Base-by-base conservation (phyloP, 2,113 vertebrate genomes). In the Podilymbus podiceps region DNA sequence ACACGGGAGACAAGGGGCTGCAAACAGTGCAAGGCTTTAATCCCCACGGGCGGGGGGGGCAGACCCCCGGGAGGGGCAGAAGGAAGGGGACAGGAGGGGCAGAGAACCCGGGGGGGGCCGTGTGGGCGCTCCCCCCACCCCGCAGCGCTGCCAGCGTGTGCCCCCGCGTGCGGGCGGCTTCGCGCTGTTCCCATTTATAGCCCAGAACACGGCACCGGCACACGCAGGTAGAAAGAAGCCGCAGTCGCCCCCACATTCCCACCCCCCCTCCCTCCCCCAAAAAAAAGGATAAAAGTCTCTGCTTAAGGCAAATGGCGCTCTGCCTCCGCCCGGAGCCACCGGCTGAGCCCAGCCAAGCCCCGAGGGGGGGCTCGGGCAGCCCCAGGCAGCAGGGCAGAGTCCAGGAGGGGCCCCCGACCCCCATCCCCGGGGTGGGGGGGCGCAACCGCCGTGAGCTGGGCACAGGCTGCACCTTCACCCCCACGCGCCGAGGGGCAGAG, bases 261-360 rank as follows among this genome's bases (percentile, higher is more conserved):
- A 28, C 42, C 66, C 49, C 55, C 4, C 5, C 49, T 7, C 21
- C 74, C 62, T 56, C 12, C n/a, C n/a, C n/a, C n/a, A n/a, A n/a
- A n/a, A 55, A 38, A 56, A 66, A 21, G 46, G 55, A 87, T 12
- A 73, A 55, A 47, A 89, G 66, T 74, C 82, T 59, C 90, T 40
- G 67, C 84, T 80, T 80, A 84, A 94, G 93, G 93, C 89, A 80
- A 95, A 60, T 49, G 42, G 12, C 9, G 7, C 42, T 42, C 77
- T 76, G 88, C 82, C 69, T 72, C 71, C 8, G 4, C 58, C 3
- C 0, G 12, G 42, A 42, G 82, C 66, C 24, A 55, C 44, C 2
- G 71, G n/a, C 3, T 0, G 67, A 53, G 82, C 77, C 44, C 40
- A 11, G 55, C 28, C 23, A 1, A 49, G 1, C 27, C 50, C 82